A percentile compares a stretch with the other conserved stretches of the same genome.
Evolutionary conservation across 1,140 invertebrate species (phyloP).

Genomic region (Caenorhabditis elegans): DNA sequence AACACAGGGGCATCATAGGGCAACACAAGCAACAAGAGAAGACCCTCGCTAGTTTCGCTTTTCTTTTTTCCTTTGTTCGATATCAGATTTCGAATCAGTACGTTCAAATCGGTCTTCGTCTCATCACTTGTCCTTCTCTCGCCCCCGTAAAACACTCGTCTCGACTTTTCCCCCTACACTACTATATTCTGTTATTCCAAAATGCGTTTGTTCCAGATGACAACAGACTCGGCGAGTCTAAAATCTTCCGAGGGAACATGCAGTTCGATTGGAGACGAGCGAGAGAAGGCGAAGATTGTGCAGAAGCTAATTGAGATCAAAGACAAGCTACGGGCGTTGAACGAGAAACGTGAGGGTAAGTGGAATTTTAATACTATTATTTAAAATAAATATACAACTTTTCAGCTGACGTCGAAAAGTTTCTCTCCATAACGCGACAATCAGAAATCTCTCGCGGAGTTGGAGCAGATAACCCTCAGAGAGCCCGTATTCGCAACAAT

Average conservation of each 20-base stretch:
- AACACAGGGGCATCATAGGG: not conserved
- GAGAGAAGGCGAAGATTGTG: constrained; percentile 18
- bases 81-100: constrained; percentile 32
- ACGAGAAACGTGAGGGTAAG: constrained; percentile 40
- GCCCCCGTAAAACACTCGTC: not conserved
- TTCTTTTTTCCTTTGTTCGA: constrained; percentile 18
- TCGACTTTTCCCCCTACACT: not conserved
- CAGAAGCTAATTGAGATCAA: constrained; percentile 30
- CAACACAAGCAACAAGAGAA: not conserved
- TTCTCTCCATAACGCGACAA: constrained; percentile 22
- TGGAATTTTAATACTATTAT: not conserved
- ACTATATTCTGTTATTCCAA: not conserved
- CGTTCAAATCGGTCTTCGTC: constrained; percentile 27
- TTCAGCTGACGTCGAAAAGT: constrained; percentile 44
- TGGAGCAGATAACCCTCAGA: constrained; percentile 39
- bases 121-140: not conserved
- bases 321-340: constrained; percentile 29
- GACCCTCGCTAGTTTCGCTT: constrained; percentile 14
- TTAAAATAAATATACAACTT: not conserved
- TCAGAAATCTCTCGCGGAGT: constrained; percentile 22
- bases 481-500: constrained; percentile 48
- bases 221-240: constrained; percentile 35
- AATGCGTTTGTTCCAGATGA: constrained; percentile 21
- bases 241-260: constrained; percentile 35
- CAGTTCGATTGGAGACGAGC: constrained; percentile 28